Evolutionary conservation across 1,140 invertebrate genomes (phyloP).

Genomic region (Chrysomallon squamiferum): DNA sequence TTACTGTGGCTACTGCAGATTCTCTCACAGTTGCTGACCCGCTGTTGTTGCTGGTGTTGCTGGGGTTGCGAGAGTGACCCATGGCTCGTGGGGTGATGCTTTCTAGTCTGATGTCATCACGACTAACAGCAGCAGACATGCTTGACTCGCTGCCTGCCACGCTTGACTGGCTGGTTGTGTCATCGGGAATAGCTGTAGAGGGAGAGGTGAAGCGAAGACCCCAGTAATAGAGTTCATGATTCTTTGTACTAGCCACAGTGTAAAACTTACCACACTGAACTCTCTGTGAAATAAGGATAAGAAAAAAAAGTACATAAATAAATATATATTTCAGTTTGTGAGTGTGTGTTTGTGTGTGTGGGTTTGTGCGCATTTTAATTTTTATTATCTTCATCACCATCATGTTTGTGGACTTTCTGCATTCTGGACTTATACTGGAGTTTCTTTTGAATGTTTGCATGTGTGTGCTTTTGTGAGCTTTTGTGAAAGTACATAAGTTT

Average conservation of each 20-base stretch:
- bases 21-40: constrained; percentile 14
- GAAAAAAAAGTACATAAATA: neutral
- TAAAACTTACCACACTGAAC: constrained; percentile 73
- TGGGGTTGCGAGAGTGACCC: constrained; percentile 10
- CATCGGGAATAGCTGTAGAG: constrained; percentile 24
- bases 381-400: no score
- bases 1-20: constrained; percentile 7
- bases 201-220: constrained; percentile 67
- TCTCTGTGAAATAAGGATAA: constrained; percentile 57
- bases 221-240: constrained; percentile 77
- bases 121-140: neutral
- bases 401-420: no score
- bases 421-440: no score
- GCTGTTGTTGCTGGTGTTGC: constrained; percentile 23
- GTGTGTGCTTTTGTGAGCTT: no score
- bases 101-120: constrained; percentile 37
- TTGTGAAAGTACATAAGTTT: no score
- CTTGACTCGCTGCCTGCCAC: constrained; percentile 45
- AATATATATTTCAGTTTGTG: no score
- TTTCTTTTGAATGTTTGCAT: no score
- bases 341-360: no score
- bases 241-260: constrained; percentile 71
- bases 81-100: constrained; percentile 47
- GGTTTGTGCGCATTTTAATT: no score
- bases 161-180: constrained; percentile 51